Conservation (phyloP, 2,113 vertebrate species). For the Sylvia atricapilla region DNA sequence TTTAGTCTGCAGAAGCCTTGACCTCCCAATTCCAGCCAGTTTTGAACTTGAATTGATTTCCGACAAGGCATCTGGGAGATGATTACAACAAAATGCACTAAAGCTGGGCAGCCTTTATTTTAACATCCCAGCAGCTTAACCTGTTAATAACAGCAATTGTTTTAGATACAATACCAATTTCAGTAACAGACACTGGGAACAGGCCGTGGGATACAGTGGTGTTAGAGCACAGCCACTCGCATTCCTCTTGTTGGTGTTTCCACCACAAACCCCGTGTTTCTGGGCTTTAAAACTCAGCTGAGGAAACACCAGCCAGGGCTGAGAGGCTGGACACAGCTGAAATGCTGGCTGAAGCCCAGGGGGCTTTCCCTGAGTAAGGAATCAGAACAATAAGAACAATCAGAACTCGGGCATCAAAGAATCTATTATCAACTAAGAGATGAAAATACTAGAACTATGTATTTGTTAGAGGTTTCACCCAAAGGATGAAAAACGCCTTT, state of each 20-base stretch:
- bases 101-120: constrained; percentile 83
- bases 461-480: not conserved
- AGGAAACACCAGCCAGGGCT: not conserved
- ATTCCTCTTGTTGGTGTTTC: not conserved
- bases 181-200: constrained; percentile 65
- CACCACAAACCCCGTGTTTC: not conserved
- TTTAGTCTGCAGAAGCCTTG: constrained; percentile 91
- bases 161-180: constrained; percentile 78
- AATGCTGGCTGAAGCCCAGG: not conserved
- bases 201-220: constrained; percentile 19
- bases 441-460: not conserved
- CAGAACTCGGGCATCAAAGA: not conserved
- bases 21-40: constrained; percentile 87
- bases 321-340: not conserved
- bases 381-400: not conserved
- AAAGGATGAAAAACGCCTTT: not conserved
- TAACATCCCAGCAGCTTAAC: constrained; percentile 84
- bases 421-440: not conserved
- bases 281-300: not conserved
- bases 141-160: constrained; percentile 81
- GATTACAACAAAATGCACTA: constrained; percentile 98
- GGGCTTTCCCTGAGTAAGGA: not conserved
- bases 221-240: not conserved
- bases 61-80: constrained; percentile 91
- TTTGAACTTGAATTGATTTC: constrained; percentile 96